Evolutionary conservation across 2,113 vertebrate genomes (phyloP).

Genomic region (Podarcis muralis): DNA sequence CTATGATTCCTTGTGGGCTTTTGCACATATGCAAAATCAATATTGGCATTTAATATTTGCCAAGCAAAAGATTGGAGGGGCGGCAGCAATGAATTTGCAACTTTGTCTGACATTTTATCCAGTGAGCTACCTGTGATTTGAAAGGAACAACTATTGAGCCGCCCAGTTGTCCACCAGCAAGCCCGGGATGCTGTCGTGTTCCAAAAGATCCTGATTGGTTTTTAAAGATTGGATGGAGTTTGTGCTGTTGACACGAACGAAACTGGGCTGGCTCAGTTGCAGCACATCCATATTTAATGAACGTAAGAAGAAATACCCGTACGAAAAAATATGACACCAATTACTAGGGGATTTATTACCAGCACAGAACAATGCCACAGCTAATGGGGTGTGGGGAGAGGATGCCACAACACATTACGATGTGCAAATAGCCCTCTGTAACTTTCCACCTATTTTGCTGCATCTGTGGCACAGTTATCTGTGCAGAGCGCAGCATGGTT

Average conservation of each 20-base stretch:
- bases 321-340: slow-evolving; percentile 11
- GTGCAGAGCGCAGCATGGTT: neutral
- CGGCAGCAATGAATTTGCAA: neutral
- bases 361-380: neutral
- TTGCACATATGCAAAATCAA: neutral
- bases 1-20: neutral
- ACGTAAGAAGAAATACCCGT: neutral
- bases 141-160: neutral
- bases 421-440: neutral
- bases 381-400: neutral
- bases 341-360: slow-evolving; percentile 19
- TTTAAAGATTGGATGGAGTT: neutral
- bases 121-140: neutral
- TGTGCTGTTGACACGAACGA: neutral
- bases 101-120: neutral
- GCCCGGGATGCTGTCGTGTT: neutral
- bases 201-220: neutral
- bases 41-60: neutral
- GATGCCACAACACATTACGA: neutral
- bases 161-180: neutral
- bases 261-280: neutral
- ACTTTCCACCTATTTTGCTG: neutral
- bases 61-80: neutral
- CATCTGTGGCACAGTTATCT: neutral
- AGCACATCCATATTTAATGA: slow-evolving; percentile 18